Evolutionary conservation across 2,113 vertebrate genomes (phyloP), one percentile per base, ranked within the genome.

Genomic region (Suncus etruscus): DNA sequence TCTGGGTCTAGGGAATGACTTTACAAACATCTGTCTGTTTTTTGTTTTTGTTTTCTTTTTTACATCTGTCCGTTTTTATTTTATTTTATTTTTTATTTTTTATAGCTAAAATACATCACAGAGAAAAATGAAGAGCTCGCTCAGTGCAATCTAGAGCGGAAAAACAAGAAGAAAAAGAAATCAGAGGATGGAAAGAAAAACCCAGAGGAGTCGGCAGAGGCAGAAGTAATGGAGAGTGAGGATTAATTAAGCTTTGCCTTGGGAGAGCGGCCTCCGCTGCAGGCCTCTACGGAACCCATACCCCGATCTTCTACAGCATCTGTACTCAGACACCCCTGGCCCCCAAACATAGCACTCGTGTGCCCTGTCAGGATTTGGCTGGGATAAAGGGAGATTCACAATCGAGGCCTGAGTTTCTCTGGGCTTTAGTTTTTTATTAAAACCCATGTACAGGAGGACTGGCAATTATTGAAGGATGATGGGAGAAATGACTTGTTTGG

Each of bases 161-260:
- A 94, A 70, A 72, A 84, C 31, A 97, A 96, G 94, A 97, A 96
- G 92, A 96, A 93, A 72, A 94, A 96, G 94, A 96, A 95, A 68
- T 16, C 24, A 3, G 91, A 95, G 31, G 58, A 75, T 61, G 91
- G 70, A 31, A 91, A 68, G 54, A 85, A 82, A 31, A n/a, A 2
- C 14, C 25, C 73, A 1, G 15, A 2, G 18, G 93, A 80, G 63
- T 54, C 24, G 0, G 74, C 61, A 0, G 92, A 65, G 22, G 51
- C 58, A 1, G 75, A 22, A 1, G 72, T 3, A 0, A 61, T 1
- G 7, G 54, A 39, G 1, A 54, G 12, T 15, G 90, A 93, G 18
- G n/a, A 1, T 8, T 91, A 32, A 58, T 58, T 16, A 58, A 29
- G 8, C 10, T 25, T 65, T 65, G 61, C 20, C 24, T 8, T 24